Base-by-base conservation (phyloP, 2,113 vertebrate species). In the Gadus macrocephalus region DNA sequence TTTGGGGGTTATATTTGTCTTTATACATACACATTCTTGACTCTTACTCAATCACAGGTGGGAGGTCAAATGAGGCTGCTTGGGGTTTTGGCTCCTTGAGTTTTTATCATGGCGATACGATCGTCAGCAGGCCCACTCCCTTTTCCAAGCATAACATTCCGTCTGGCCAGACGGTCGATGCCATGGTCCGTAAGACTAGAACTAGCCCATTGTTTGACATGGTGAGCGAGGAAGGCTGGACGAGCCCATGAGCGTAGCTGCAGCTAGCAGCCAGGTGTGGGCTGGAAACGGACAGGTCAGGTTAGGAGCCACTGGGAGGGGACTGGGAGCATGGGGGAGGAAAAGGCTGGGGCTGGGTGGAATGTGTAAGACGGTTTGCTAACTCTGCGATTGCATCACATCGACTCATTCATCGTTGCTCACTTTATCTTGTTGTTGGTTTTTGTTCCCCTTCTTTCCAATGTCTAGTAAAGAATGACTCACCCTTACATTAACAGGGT, bases 201-300 rank as follows among this genome's bases (percentile, higher is more conserved):
- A 35, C 31, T 35, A 35, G 31, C 31, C 11, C 42, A 49, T 49
- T 49, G 9, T 49, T 49, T 14, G 9, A 14, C 9, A 9, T 14
- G 12, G 42, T 14, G 42, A 49, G 42, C 11, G 42, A 12, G 42
- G 8, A 14, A 49, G 42, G 42, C 9, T 14, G 42, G 42, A 9
- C 42, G 12, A 49, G 42, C 8, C 42, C 42, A 12, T 49, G 42
- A 49, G 66, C 42, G 53, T 38, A 63, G 59, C 61, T 49, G 12
- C 17, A 59, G 55, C n/a, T 5, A 20, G 25, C 78, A 71, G 81
- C 42, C 67, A 75, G 76, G 58, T 85, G 61, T 84, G 81, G 70
- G 61, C 56, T 64, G 55, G 76, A 84, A 81, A 82, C 77, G 19
- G 42, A 78, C 58, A 35, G 75, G 49, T 74, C 65, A 77, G 42